Evolutionary conservation across 2,113 vertebrate genomes (phyloP), one percentile per base, ranked within the genome.

Genomic region (Solea senegalensis): DNA sequence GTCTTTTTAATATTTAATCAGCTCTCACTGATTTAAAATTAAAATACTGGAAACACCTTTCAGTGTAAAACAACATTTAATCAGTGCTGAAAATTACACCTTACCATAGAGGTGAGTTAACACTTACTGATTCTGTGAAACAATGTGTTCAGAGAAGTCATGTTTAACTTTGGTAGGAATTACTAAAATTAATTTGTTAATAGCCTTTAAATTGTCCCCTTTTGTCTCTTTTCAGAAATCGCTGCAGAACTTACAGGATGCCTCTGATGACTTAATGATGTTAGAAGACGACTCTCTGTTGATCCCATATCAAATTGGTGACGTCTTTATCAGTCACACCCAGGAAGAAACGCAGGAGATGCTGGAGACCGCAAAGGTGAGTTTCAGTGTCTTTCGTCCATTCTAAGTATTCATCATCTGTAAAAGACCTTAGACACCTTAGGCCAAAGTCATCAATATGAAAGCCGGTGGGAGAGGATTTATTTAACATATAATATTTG

Each of bases 301-400:
- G 74, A 94, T 99, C 27, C 97, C 97, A 0, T 99, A 98, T 84
- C 97, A 98, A 68, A 98, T 99, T 0, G 98, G 98, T 2, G 96
- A 98, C 9, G 96, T 99, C 3, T 99, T 99, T 78, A 95, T 99
- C 80, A 98, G 95, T 11, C 97, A 99, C 70, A 94, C 95, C 27
- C 96, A 98, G 78, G 97, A 99, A 8, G 96, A 98, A 79, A 98
- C 97, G 0, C 96, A 98, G 46, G 96, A 97, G 61, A 96, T 99
- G 97, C 89, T 99, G 76, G 97, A 98, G 80, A 94, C 94, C 46
- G 96, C 96, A 10, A 99, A 99, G 95, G 98, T 98, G 28, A 1
- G 63, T 50, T 40, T 8, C 10, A 41, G 1, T 16, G 49, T n/a
- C 6, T 50, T 50, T 50, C 6, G 5, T 49, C 14, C 6, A 3